Percentiles rank a stretch among this genome's conserved stretches.
These are phyloP conservation scores for Melanotus villosus DNA, from an alignment of 2,888 invertebrate species.

Conservation along the genomic window DNA sequence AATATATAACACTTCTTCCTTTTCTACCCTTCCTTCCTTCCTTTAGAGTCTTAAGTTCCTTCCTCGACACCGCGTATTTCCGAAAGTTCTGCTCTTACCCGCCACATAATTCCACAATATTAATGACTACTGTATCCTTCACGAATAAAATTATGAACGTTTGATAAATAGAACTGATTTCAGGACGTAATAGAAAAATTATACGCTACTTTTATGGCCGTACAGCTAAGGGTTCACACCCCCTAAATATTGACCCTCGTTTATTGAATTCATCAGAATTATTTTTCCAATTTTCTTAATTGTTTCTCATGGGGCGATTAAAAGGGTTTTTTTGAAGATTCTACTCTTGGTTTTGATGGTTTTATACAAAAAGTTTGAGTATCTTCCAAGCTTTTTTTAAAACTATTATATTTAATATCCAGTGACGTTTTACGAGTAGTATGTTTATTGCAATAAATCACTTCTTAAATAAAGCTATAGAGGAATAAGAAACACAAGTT, in stretches of 20 bases:
- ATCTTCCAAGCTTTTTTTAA: no score
- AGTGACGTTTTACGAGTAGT: no score
- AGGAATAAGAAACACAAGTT: background rate
- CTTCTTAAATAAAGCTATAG: no score
- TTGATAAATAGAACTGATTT: conserved; percentile 49
- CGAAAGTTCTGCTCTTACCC: conserved; percentile 45
- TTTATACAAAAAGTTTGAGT: no score
- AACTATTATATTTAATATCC: no score
- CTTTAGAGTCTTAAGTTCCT: conserved; percentile 46
- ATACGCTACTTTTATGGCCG: conserved; percentile 24
- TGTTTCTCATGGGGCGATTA: no score
- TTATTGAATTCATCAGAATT: no score
- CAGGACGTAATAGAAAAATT: conserved; percentile 39
- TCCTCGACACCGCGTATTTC: conserved; percentile 46
- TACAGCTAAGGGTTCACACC: conserved; percentile 8
- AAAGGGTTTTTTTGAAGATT: no score
- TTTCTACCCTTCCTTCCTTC: conserved; percentile 45
- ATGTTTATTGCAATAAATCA: no score
- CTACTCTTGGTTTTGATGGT: no score
- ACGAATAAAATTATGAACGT: conserved; percentile 51
- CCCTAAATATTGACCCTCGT: background rate
- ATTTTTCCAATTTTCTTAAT: no score
- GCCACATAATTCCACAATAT: conserved; percentile 56
- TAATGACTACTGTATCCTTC: conserved; percentile 51
- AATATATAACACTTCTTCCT: conserved; percentile 55